These are phyloP conservation scores for Parnassius orleans DNA, from an alignment of 2,888 invertebrate genomes.

Conservation along the genomic window DNA sequence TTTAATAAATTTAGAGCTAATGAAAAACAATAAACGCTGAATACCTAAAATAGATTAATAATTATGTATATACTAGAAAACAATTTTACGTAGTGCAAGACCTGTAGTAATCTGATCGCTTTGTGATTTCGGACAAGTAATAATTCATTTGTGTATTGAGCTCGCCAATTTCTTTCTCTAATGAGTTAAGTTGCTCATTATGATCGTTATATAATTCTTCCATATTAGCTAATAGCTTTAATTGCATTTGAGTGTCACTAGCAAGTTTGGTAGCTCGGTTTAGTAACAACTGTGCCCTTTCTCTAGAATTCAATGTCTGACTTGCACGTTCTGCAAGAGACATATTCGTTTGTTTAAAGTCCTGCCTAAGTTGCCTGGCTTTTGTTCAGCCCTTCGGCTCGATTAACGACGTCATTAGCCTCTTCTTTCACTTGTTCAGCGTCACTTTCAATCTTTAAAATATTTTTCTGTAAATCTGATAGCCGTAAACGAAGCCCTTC, in stretches of 20 bases:
- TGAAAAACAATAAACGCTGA: slow-evolving; percentile 5
- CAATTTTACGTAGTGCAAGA: slow-evolving; percentile 74
- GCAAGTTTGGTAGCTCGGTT: slow-evolving; percentile 91
- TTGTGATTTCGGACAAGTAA: slow-evolving; percentile 83
- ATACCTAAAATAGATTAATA: not conserved
- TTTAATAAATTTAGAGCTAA: not conserved
- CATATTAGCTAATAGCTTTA: slow-evolving; percentile 86
- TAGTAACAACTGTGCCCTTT: slow-evolving; percentile 88
- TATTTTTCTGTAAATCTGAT: slow-evolving; percentile 88
- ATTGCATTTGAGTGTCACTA: slow-evolving; percentile 87
- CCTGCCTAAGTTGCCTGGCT: slow-evolving; percentile 81
- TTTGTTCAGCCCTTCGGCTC: slow-evolving; percentile 86
- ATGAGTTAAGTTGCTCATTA: slow-evolving; percentile 80
- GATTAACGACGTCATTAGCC: slow-evolving; percentile 86
- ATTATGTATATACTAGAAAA: not conserved
- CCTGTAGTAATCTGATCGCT: slow-evolving; percentile 82
- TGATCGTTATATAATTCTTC: slow-evolving; percentile 85
- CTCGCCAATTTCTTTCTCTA: slow-evolving; percentile 82
- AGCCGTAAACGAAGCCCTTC: slow-evolving; percentile 86
- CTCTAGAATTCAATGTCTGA: slow-evolving; percentile 89
- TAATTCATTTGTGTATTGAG: slow-evolving; percentile 84
- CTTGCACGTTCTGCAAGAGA: slow-evolving; percentile 86
- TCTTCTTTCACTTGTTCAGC: slow-evolving; percentile 90
- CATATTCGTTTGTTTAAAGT: slow-evolving; percentile 87
- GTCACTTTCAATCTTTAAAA: slow-evolving; percentile 90